Evolutionary conservation across 2,797 vertebrate species (phyloP).

Genomic region (Epinephelus awoara): DNA sequence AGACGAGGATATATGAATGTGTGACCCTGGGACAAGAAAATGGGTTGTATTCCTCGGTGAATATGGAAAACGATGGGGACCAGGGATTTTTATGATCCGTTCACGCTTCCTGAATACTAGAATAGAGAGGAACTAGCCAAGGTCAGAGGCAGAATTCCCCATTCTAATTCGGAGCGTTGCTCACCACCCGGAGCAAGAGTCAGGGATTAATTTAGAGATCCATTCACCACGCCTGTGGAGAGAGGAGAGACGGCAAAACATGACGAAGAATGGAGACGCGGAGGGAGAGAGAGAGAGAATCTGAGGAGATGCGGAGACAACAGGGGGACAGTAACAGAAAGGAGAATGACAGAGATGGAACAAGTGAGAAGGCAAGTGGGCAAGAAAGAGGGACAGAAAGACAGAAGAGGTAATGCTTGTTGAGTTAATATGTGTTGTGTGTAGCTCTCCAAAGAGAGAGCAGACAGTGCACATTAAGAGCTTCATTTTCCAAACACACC

Average conservation of each 20-base stretch:
- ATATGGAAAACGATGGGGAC: conserved; percentile 47
- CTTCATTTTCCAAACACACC: conserved; percentile 58
- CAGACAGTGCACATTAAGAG: conserved; percentile 53
- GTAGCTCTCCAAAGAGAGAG: conserved; percentile 53
- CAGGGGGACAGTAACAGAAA: conserved; percentile 7
- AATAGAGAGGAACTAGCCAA: conserved; percentile 69
- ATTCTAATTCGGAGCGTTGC: conserved; percentile 71
- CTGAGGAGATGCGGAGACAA: conserved; percentile 44
- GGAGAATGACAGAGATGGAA: conserved; percentile 9
- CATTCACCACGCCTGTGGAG: conserved; percentile 72
- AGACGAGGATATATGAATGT: conserved; percentile 32
- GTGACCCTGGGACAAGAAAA: conserved; percentile 62
- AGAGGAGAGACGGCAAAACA: conserved; percentile 46
- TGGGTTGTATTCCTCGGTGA: conserved; percentile 56
- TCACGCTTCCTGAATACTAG: conserved; percentile 70
- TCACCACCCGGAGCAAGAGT: conserved; percentile 72
- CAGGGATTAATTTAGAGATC: conserved; percentile 81
- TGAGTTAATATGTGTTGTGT: conserved; percentile 16
- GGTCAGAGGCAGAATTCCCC: conserved; percentile 78
- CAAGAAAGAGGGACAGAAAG: background rate
- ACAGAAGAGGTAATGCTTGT: conserved; percentile 47
- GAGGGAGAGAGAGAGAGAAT: conserved; percentile 24
- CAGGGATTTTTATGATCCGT: conserved; percentile 69
- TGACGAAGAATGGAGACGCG: conserved; percentile 39
- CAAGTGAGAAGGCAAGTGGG: conserved; percentile 19